Conservation (phyloP, 2,888 invertebrate species). For the Psylliodes chrysocephalus region DNA sequence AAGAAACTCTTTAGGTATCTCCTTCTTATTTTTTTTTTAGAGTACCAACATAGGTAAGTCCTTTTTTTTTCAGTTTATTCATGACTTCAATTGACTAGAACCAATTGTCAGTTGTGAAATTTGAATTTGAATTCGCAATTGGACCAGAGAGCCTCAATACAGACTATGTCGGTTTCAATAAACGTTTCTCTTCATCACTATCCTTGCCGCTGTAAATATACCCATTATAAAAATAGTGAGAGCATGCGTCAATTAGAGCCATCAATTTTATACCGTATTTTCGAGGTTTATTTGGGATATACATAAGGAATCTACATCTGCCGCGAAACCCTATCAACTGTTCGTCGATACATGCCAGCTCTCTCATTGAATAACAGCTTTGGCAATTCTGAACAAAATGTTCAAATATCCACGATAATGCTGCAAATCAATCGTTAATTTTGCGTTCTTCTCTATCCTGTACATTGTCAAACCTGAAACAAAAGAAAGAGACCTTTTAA, state of each 20-base stretch:
- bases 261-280: not conserved
- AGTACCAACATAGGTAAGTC: not conserved
- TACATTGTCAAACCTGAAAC: not conserved
- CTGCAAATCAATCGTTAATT: not conserved
- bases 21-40: too few relatives aligned
- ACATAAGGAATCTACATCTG: conserved; percentile 1
- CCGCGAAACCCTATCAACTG: not conserved
- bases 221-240: not conserved
- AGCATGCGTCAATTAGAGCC: not conserved
- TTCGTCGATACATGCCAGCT: not conserved
- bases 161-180: too few relatives aligned
- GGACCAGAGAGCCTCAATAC: too few relatives aligned
- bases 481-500: too few relatives aligned
- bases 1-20: too few relatives aligned
- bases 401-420: not conserved
- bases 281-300: not conserved
- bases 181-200: too few relatives aligned
- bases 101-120: too few relatives aligned
- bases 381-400: not conserved
- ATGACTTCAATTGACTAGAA: too few relatives aligned
- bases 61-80: not conserved
- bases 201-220: too few relatives aligned
- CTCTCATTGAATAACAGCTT: not conserved
- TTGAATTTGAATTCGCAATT: too few relatives aligned
- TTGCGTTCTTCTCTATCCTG: not conserved